Evolutionary conservation across 2,797 vertebrate species (phyloP).

Genomic region (Acanthopagrus latus): DNA sequence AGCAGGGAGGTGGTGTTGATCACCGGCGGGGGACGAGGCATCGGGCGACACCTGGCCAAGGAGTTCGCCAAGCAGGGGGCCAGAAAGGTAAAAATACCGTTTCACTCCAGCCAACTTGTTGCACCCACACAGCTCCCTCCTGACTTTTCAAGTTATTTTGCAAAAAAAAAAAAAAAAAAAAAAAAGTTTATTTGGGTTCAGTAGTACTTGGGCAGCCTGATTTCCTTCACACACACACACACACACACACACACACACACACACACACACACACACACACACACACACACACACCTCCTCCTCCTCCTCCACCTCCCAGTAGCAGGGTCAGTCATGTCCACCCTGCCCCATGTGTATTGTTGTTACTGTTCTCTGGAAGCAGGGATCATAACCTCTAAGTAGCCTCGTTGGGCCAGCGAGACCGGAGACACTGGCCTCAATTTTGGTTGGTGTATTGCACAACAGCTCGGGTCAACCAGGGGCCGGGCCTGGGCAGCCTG

Average conservation of each 20-base stretch:
- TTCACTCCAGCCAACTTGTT: conserved; percentile 42
- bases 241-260: too few relatives aligned
- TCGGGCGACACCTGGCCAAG: conserved; percentile 94
- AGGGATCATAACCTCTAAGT: conserved; percentile 68
- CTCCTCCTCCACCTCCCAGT: conserved; percentile 13
- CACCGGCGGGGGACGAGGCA: conserved; percentile 97
- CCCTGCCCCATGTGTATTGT: conserved; percentile 53
- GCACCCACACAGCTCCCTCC: not conserved
- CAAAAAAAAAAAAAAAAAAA: too few relatives aligned
- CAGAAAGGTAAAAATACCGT: conserved; percentile 89
- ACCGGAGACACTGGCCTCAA: conserved; percentile 65
- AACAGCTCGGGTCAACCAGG: conserved; percentile 77
- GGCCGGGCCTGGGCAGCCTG: conserved; percentile 64
- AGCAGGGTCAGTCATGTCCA: conserved; percentile 25
- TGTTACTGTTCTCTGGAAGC: conserved; percentile 51
- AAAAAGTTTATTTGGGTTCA: too few relatives aligned
- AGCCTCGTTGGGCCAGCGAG: conserved; percentile 62
- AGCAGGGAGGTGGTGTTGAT: conserved; percentile 91
- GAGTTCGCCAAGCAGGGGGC: conserved; percentile 94
- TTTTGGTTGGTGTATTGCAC: conserved; percentile 76
- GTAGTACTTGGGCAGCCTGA: not conserved
- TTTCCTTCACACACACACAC: not conserved
- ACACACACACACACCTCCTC: not conserved
- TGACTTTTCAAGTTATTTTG: not conserved
- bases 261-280: not conserved